Conservation (phyloP, 2,888 invertebrate genomes). For the Diadromus collaris region DNA sequence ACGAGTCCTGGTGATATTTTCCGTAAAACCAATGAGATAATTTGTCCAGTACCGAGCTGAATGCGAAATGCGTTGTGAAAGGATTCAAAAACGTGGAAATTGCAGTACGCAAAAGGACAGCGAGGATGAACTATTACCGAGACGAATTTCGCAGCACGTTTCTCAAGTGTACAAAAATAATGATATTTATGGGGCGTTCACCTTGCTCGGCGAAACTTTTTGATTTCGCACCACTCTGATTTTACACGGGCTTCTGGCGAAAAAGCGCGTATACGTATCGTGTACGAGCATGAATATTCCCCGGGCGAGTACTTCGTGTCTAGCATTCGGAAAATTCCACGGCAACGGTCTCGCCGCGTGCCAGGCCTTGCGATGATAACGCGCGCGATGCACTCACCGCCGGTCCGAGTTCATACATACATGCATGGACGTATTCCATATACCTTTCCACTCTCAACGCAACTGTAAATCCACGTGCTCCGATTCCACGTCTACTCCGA, state of each 20-base stretch:
- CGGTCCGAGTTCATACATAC: conserved; percentile 1
- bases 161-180: background rate
- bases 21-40: background rate
- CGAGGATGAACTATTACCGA: background rate
- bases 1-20: background rate
- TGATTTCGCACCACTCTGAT: background rate
- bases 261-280: conserved; percentile 8
- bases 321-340: conserved; percentile 18
- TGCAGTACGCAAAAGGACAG: background rate
- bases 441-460: conserved; percentile 8
- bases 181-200: background rate
- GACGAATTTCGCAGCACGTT: background rate
- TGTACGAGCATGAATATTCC: conserved; percentile 28
- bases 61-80: background rate
- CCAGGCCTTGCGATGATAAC: conserved; percentile 37
- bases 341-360: conserved; percentile 34
- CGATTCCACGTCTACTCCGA: conserved; percentile 7
- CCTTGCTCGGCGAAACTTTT: background rate
- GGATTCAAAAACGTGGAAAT: background rate
- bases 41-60: background rate
- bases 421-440: background rate
- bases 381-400: conserved; percentile 8
- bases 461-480: conserved; percentile 21
- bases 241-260: background rate
- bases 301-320: conserved; percentile 31